Evolutionary conservation across 92 coral and sea anemone species (phyloP).

Genomic region (Scolanthus callimorphus): DNA sequence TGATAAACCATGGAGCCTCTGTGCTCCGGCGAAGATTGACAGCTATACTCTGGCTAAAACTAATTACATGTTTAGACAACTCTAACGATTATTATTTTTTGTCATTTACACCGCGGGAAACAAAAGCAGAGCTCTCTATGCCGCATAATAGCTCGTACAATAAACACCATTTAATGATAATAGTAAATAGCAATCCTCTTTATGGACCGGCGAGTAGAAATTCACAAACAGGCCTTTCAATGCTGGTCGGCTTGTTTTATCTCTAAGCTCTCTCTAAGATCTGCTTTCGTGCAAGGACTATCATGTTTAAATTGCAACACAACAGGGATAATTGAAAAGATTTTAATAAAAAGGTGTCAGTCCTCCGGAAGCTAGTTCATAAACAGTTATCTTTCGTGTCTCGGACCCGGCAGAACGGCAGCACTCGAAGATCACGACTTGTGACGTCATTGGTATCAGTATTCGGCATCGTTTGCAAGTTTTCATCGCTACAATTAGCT

Average conservation of each 20-base stretch:
- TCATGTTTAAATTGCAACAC: not conserved
- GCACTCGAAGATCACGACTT: not conserved
- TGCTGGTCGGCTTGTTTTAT: too few relatives aligned
- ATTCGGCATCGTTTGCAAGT: too few relatives aligned
- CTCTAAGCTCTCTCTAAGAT: too few relatives aligned
- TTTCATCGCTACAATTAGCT: too few relatives aligned
- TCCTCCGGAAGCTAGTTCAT: slow-evolving; percentile 35
- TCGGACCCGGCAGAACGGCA: not conserved
- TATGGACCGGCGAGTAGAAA: too few relatives aligned
- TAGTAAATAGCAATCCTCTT: not conserved
- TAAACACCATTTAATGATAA: not conserved
- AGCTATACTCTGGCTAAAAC: too few relatives aligned
- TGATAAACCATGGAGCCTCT: not conserved
- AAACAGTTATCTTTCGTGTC: slow-evolving; percentile 15
- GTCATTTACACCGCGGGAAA: not conserved
- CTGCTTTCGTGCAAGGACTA: not conserved
- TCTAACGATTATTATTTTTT: not conserved
- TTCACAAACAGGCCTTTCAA: too few relatives aligned
- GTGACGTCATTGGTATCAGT: too few relatives aligned
- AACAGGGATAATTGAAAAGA: slow-evolving; percentile 14
- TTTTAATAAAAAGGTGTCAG: slow-evolving; percentile 23
- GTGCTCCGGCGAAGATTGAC: not conserved
- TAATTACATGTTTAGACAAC: not conserved
- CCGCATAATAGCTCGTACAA: not conserved
- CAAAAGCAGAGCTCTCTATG: not conserved